These are phyloP conservation scores for Oedothorax gibbosus DNA, from an alignment of 1,140 invertebrate genomes.

Conservation along the genomic window DNA sequence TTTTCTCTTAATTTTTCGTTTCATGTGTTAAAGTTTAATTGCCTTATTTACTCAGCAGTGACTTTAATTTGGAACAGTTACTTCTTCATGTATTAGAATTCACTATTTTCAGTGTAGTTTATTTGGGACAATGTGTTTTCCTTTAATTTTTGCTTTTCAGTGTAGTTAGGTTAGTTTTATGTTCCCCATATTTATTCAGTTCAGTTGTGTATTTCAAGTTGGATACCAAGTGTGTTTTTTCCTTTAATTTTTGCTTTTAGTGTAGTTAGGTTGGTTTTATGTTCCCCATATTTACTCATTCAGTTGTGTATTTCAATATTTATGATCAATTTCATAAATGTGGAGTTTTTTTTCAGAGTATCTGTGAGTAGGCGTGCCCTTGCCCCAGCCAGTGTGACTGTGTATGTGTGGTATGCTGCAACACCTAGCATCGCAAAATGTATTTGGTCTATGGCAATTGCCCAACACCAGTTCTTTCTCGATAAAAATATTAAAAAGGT, in stretches of 20 bases:
- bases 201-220: conserved; percentile 6
- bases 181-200: not conserved
- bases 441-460: conserved; percentile 75
- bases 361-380: conserved; percentile 73
- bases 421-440: conserved; percentile 72
- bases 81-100: too few relatives aligned
- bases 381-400: conserved; percentile 73
- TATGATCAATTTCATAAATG: not conserved
- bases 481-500: conserved; percentile 67
- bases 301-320: not conserved
- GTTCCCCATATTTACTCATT: not conserved
- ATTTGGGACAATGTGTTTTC: too few relatives aligned
- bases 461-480: conserved; percentile 75
- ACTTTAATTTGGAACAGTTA: too few relatives aligned
- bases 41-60: too few relatives aligned
- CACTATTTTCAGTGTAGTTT: too few relatives aligned
- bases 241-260: not conserved
- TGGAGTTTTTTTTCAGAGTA: conserved; percentile 67
- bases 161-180: not conserved
- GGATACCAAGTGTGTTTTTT: not conserved
- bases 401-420: conserved; percentile 73
- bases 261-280: not conserved
- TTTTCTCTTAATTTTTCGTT: too few relatives aligned
- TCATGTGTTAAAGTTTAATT: too few relatives aligned
- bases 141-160: too few relatives aligned